Evolutionary conservation across 2,888 invertebrate species (phyloP), one percentile per base, ranked within the genome.

Genomic region (Silvanus unidentatus): DNA sequence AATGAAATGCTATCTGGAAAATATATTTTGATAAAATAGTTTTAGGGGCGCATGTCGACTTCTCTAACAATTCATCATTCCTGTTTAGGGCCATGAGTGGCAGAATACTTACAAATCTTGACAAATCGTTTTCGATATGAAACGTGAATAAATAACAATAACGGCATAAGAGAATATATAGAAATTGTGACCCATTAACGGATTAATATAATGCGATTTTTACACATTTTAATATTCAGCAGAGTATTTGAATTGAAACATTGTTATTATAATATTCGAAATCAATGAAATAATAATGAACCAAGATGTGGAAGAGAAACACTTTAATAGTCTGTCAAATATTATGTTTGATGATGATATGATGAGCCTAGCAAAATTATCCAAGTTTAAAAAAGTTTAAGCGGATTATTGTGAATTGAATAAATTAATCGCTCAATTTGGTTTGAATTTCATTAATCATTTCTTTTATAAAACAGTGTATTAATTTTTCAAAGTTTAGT

Each of bases 121-220:
- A 71, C 71, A 70, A 71, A 71, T 71, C 68, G 68, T 63, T 69
- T 64, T 65, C 61, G 64, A 64, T 69, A 70, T 66, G 65, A 69
- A 68, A 68, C 60, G 64, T 57, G 69, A 69, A 67, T 66, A 62
- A 60, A 57, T 65, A 64, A 63, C 57, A 50, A 42, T 51, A 53
- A 50, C 44, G 47, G 32, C 32, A 32, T 22, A 22, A 22, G 22
- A 3, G 22, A 22, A 22, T 22, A 22, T 22, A 12, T 32, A 11
- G 12, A 5, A 32, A 8, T 5, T 32, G 5, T 32, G n/a, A 11
- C 32, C 32, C n/a, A 32, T 32, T 32, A 12, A n/a, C 10, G 12
- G 32, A 32, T 32, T 32, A 32, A 32, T 32, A 9, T 32, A 32
- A 32, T 49, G 48, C 50, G 48, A 45, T 50, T 51, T 49, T 51